A percentile compares a stretch with the other conserved stretches of the same genome.
Conservation (phyloP, 2,888 invertebrate genomes). For the Eretmocerus hayati region DNA sequence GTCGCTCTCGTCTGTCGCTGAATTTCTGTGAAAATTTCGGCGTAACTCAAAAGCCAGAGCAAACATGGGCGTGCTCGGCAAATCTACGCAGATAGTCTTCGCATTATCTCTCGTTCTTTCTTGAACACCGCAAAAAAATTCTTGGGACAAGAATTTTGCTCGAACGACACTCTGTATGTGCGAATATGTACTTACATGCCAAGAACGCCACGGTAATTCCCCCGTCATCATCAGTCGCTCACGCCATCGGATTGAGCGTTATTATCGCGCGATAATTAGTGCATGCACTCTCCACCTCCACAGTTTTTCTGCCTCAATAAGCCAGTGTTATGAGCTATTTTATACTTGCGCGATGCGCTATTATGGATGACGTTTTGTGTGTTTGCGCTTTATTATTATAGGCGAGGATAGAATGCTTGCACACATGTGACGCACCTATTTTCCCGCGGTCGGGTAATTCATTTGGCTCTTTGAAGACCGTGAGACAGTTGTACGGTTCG, state of each 20-base stretch:
- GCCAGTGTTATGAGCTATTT: not conserved
- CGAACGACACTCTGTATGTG: no score
- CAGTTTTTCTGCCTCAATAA: not conserved
- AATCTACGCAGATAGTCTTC: constrained; percentile 18
- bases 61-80: constrained; percentile 45
- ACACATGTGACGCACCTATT: constrained; percentile 10
- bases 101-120: not conserved
- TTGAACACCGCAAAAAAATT: no score
- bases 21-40: constrained; percentile 44
- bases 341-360: constrained; percentile 1
- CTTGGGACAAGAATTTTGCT: no score
- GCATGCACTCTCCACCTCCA: not conserved
- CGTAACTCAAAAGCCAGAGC: constrained; percentile 44
- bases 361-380: not conserved
- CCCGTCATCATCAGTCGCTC: no score
- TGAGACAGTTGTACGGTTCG: no score
- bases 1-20: constrained; percentile 7
- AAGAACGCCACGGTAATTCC: not conserved
- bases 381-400: constrained; percentile 5
- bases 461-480: no score
- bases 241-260: not conserved
- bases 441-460: no score
- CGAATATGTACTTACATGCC: no score
- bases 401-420: not conserved
- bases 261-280: no score